A percentile compares a stretch with the other conserved stretches of the same genome.
Evolutionary conservation across 2,797 vertebrate genomes (phyloP).

Genomic region (Semotilus atromaculatus): DNA sequence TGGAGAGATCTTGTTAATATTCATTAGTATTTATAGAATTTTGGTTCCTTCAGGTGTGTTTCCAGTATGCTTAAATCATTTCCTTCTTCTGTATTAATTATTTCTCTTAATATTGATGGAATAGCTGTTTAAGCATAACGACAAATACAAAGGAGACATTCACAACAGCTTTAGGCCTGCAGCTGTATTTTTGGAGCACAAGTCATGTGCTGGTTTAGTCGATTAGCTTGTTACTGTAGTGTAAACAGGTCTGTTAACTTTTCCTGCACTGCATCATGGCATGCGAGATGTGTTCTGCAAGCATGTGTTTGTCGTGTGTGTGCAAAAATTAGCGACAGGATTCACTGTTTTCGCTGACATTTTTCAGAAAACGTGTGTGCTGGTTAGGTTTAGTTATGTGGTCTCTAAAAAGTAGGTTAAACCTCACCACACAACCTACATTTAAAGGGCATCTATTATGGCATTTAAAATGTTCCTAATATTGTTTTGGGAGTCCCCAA

Average conservation of each 20-base stretch:
- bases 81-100: neutral
- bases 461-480: too few species aligned
- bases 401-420: neutral
- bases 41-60: neutral
- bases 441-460: too few species aligned
- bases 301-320: neutral
- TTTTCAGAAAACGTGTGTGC: slow-evolving; percentile 7
- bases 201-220: slow-evolving; percentile 6
- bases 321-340: neutral
- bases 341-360: neutral
- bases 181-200: neutral
- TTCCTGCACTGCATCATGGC: slow-evolving; percentile 28
- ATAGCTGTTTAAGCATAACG: neutral
- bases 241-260: slow-evolving; percentile 6
- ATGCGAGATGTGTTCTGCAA: slow-evolving; percentile 10
- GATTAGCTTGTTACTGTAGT: neutral
- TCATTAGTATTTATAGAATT: neutral
- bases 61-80: neutral
- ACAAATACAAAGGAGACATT: slow-evolving; percentile 16
- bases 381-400: neutral
- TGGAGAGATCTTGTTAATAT: neutral
- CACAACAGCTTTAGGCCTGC: neutral
- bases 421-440: neutral
- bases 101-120: neutral
- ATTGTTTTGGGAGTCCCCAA: too few species aligned